phyloP scores from a whole-genome alignment of 2,888 invertebrate species.

The Nasonovia ribisnigri region DNA sequence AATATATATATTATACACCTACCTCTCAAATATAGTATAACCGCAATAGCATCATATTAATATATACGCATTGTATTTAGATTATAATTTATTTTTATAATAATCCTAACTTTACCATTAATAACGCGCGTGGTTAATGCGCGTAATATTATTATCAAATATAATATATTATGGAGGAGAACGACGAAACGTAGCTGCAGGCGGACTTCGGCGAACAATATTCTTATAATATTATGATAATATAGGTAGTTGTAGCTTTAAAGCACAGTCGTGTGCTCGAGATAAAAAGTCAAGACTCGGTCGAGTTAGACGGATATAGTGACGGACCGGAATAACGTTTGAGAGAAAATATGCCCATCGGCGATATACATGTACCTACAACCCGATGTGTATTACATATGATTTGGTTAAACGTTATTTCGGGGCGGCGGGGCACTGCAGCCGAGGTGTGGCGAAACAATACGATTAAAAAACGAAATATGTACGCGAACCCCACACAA shows the following conservation, averaged over 20 bases:
- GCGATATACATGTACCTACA: neutral
- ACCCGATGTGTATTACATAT: conserved; percentile 12
- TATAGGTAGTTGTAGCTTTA: neutral
- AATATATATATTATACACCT: neutral
- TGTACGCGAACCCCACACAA: neutral
- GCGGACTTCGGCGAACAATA: too few relatives aligned
- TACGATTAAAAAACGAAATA: neutral
- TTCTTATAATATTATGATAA: too few relatives aligned
- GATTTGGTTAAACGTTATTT: conserved; percentile 55
- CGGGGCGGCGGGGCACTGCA: neutral
- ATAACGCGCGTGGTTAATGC: too few relatives aligned
- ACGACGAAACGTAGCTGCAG: too few relatives aligned
- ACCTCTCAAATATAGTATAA: neutral
- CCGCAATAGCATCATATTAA: too few relatives aligned
- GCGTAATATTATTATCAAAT: too few relatives aligned
- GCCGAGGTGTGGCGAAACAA: neutral
- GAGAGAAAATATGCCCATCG: conserved; percentile 43
- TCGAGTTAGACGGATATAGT: neutral
- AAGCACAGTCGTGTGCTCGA: neutral
- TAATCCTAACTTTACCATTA: too few relatives aligned
- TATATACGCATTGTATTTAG: neutral
- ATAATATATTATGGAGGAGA: too few relatives aligned
- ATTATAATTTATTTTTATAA: neutral
- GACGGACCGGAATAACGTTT: conserved; percentile 48
- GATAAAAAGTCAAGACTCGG: neutral